Evolutionary conservation across 2,113 vertebrate species (phyloP).

Genomic region (Ginglymostoma cirratum): DNA sequence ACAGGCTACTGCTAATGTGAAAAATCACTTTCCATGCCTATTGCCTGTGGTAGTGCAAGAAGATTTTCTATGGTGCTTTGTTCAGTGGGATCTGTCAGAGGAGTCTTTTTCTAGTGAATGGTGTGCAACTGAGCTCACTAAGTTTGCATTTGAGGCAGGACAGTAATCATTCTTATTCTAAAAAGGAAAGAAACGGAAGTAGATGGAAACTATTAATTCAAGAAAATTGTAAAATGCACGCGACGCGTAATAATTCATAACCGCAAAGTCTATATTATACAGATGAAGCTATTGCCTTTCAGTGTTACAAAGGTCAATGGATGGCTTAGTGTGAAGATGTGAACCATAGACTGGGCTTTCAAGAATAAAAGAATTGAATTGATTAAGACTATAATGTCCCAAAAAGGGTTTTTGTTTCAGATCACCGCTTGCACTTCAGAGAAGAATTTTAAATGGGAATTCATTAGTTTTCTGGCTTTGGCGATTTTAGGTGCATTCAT

Average conservation of each 20-base stretch:
- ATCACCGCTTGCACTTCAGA: background rate
- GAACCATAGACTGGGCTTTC: background rate
- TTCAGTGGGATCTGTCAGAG: background rate
- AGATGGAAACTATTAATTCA: background rate
- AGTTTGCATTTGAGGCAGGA: background rate
- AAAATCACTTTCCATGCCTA: conserved; percentile 38
- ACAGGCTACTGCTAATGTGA: conserved; percentile 57
- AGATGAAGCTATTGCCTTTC: background rate
- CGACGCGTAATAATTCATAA: background rate
- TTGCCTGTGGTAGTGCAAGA: conserved; percentile 33
- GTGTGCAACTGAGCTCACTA: background rate
- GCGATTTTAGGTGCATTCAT: background rate
- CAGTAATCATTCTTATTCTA: background rate
- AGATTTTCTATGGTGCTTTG: conserved; percentile 37
- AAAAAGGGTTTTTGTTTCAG: background rate
- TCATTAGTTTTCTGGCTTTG: background rate
- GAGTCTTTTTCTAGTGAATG: conserved; percentile 24
- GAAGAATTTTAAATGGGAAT: background rate
- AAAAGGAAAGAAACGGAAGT: background rate
- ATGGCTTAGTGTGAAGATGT: background rate
- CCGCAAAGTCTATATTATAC: background rate
- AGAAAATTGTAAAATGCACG: background rate
- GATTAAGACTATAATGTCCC: background rate
- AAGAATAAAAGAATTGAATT: conserved; percentile 17
- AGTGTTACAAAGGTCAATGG: background rate